Conservation (phyloP, 2,797 vertebrate species). For the Valencia hispanica region DNA sequence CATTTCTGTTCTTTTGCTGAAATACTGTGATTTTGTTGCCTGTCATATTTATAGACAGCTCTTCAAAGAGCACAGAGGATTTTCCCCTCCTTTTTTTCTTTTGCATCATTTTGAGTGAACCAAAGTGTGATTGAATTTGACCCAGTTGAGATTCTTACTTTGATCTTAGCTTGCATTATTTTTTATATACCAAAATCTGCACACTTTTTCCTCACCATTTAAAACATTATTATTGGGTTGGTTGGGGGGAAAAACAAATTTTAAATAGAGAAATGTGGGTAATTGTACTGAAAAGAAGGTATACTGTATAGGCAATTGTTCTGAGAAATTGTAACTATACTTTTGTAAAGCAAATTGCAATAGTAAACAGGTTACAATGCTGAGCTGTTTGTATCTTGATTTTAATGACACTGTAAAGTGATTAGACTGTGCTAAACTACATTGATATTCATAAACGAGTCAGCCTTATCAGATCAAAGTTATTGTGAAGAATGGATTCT, state of each 20-base stretch:
- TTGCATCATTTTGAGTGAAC: constrained; percentile 26
- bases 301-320: neutral
- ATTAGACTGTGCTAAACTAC: neutral
- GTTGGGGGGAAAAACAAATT: neutral
- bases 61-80: constrained; percentile 43
- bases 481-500: neutral
- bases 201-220: constrained; percentile 30
- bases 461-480: neutral
- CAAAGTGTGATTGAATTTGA: constrained; percentile 52
- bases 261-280: neutral
- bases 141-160: constrained; percentile 50
- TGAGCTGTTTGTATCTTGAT: neutral
- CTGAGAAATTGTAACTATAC: neutral
- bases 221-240: constrained; percentile 19
- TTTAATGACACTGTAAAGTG: neutral
- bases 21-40: constrained; percentile 38
- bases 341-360: neutral
- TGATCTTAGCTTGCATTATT: constrained; percentile 46
- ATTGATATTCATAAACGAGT: neutral
- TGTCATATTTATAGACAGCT: constrained; percentile 44
- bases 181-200: constrained; percentile 22
- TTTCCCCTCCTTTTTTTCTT: neutral
- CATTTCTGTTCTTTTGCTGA: constrained; percentile 18
- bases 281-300: neutral
- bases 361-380: neutral